Conservation (phyloP, 2,888 invertebrate genomes). For the Macrosiphum euphorbiae region DNA sequence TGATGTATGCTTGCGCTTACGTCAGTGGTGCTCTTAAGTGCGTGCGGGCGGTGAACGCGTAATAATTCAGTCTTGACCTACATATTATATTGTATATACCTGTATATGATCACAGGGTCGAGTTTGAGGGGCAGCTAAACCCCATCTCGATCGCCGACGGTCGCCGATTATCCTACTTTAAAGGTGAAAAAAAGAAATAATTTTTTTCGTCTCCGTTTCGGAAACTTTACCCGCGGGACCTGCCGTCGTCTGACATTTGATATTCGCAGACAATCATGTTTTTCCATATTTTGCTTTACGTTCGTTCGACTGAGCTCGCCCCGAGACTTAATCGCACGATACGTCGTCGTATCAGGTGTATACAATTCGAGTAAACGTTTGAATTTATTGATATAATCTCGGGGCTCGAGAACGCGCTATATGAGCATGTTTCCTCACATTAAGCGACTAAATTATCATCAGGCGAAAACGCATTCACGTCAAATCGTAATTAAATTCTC, state of each 20-base stretch:
- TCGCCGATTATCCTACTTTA: not conserved
- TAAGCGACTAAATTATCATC: not conserved
- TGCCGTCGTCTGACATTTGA: no score
- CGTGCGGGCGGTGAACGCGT: constrained; percentile 20
- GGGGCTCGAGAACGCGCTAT: not conserved
- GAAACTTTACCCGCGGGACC: not conserved
- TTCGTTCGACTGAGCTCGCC: not conserved
- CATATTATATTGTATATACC: not conserved
- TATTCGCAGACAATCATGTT: not conserved
- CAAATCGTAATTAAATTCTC: constrained; percentile 40
- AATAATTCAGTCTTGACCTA: constrained; percentile 59
- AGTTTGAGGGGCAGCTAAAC: not conserved
- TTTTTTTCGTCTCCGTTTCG: not conserved
- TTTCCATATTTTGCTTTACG: not conserved
- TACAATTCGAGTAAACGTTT: not conserved
- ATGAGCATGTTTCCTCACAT: not conserved
- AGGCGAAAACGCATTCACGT: not conserved
- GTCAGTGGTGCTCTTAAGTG: not conserved
- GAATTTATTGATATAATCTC: not conserved
- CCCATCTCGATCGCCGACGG: not conserved
- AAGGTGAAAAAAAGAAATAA: not conserved
- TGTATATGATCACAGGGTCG: not conserved
- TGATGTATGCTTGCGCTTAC: not conserved
- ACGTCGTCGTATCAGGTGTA: not conserved
- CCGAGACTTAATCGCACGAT: not conserved